Evolutionary conservation across 2,888 invertebrate species (phyloP), one percentile per base, ranked within the genome.

Genomic region (Hypsopygia costalis): DNA sequence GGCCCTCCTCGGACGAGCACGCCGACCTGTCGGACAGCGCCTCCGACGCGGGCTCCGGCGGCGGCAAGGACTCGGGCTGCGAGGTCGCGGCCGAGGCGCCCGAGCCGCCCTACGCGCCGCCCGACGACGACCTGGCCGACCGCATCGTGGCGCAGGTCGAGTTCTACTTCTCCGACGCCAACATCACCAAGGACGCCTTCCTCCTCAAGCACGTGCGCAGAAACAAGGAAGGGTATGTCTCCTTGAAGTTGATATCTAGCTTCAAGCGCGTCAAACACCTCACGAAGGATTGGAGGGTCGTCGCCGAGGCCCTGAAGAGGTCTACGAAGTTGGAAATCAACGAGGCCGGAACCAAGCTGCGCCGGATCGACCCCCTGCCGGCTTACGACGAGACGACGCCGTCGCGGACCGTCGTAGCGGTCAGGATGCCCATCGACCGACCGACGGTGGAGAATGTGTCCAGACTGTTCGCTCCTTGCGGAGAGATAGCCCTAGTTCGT

Each of bases 191-290:
- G 74, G 98, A 98, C 72, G 97, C 98, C 8, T 98, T 98, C 80
- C 90, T 98, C 33, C 82, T 98, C 49, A 98, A 98, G 74, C 98
- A 98, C 73, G 97, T 98, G 11, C 93, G 96, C 41, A 91, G 98
- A 39, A 98, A 98, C 79, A 98, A 97, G 80, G 97, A 97, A 80
- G 98, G 98, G 11, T 98, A 94, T 81, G 98, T 98, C 9, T 97
- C 97, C 39, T 89, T 98, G 38, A 98, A 98, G 77, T 89, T 98
- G 42, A 96, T 98, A 53, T 97, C 98, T 8, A 97, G 97, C 66
- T 98, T 98, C 77, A 97, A 98, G 70, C 92, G 97, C 47, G 97
- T 98, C 31, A 98, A 98, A 64, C 96, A 97, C 65, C 85, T 98
- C 43, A 97, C 97, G 8, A 95, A 97, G 70, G 98, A 98, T 73